A percentile compares a stretch with the other conserved stretches of the same genome.
Evolutionary conservation across 2,888 invertebrate genomes (phyloP).

Genomic region (Acleris emargana): DNA sequence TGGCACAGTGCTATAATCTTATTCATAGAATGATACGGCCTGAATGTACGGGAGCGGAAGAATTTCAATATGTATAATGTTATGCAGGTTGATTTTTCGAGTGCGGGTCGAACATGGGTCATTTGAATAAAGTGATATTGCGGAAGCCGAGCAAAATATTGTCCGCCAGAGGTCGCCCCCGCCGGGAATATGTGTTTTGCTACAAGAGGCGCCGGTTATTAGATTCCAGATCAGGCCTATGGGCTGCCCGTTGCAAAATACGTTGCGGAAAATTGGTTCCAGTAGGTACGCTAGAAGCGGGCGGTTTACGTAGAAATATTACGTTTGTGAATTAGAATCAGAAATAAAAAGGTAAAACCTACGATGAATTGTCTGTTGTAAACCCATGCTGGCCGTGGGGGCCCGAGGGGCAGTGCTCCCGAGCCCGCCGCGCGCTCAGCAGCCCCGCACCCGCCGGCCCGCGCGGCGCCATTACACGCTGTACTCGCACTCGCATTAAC

Average conservation of each 20-base stretch:
- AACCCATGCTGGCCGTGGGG: neutral
- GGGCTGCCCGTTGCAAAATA: conserved; percentile 7
- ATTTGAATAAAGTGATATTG: conserved; percentile 82
- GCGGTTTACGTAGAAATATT: no score
- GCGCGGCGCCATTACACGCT: conserved; percentile 63
- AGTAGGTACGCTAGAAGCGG: no score
- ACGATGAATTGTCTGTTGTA: neutral
- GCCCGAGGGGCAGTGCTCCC: neutral
- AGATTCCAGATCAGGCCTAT: conserved; percentile 56
- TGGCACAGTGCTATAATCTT: conserved; percentile 55
- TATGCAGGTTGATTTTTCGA: conserved; percentile 82
- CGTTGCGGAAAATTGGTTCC: neutral
- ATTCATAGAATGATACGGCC: conserved; percentile 77
- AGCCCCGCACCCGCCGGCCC: conserved; percentile 50
- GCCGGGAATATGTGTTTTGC: conserved; percentile 70
- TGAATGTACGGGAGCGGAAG: conserved; percentile 70
- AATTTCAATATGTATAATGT: conserved; percentile 82
- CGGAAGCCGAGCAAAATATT: conserved; percentile 76
- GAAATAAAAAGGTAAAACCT: no score
- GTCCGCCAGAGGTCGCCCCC: conserved; percentile 71
- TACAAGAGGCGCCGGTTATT: conserved; percentile 63
- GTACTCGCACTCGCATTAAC: conserved; percentile 75
- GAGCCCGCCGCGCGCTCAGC: conserved; percentile 52
- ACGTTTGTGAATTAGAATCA: no score
- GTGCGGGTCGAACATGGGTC: conserved; percentile 75